phyloP scores from a whole-genome alignment of 2,888 invertebrate genomes.

The Diploptera punctata region DNA sequence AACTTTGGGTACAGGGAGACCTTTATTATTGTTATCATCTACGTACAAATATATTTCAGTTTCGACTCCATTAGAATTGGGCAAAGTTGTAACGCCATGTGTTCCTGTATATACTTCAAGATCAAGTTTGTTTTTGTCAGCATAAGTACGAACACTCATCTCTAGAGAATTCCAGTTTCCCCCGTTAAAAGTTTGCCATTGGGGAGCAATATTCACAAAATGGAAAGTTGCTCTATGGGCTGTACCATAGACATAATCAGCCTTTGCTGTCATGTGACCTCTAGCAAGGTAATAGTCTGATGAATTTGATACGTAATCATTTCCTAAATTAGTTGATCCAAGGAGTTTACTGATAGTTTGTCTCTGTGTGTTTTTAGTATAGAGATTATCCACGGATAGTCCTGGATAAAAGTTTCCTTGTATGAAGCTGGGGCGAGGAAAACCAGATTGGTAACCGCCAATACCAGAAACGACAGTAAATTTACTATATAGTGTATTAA shows the following conservation, averaged over 20 bases:
- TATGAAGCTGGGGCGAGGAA: constrained; percentile 59
- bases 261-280: constrained; percentile 68
- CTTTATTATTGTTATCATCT: constrained; percentile 52
- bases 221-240: constrained; percentile 67
- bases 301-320: constrained; percentile 19
- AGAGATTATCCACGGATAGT: constrained; percentile 50
- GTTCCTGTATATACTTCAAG: constrained; percentile 62
- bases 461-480: constrained; percentile 58
- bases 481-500: constrained; percentile 62
- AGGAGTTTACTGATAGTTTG: constrained; percentile 25
- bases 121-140: constrained; percentile 47
- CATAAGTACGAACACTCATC: constrained; percentile 56
- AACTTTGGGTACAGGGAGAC: constrained; percentile 63
- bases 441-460: constrained; percentile 57
- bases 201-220: constrained; percentile 70
- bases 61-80: constrained; percentile 48
- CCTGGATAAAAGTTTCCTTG: constrained; percentile 61
- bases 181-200: constrained; percentile 69
- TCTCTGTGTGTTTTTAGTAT: constrained; percentile 43
- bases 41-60: constrained; percentile 47
- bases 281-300: constrained; percentile 57
- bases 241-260: constrained; percentile 66
- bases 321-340: constrained; percentile 31
- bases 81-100: constrained; percentile 63
- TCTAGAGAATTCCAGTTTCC: constrained; percentile 65